Conservation (phyloP, 2,888 invertebrate species). For the Fragum sueziense region DNA sequence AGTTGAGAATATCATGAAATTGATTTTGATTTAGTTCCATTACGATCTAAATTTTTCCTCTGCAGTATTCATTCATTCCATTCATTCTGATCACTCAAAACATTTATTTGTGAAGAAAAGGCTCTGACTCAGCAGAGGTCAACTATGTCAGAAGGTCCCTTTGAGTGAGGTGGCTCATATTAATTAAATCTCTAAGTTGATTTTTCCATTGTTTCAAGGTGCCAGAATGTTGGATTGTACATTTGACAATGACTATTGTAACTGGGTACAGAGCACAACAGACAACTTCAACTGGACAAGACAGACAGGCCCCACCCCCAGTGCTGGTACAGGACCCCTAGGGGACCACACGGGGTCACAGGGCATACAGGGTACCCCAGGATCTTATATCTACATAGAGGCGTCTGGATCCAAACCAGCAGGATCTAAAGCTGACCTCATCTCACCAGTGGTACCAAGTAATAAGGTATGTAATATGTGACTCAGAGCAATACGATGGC, state of each 20-base stretch:
- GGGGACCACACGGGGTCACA: constrained; percentile 60
- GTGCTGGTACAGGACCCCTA: constrained; percentile 66
- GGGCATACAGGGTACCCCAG: constrained; percentile 37
- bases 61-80: too few species aligned
- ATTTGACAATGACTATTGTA: constrained; percentile 75
- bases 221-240: constrained; percentile 56
- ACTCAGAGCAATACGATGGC: too few species aligned
- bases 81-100: too few species aligned
- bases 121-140: too few species aligned
- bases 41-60: too few species aligned
- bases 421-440: constrained; percentile 86
- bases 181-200: too few species aligned
- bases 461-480: constrained; percentile 42
- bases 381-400: constrained; percentile 91
- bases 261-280: constrained; percentile 68
- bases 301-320: constrained; percentile 57
- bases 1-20: too few species aligned
- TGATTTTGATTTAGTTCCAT: too few species aligned
- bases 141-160: too few species aligned
- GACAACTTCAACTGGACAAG: constrained; percentile 75
- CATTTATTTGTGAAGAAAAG: too few species aligned
- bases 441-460: constrained; percentile 65
- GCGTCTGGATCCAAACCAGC: constrained; percentile 85
- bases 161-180: too few species aligned
- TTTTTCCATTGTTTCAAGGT: too few species aligned